Base-by-base conservation (phyloP, 2,113 vertebrate genomes). In the Bubo blakistoni region DNA sequence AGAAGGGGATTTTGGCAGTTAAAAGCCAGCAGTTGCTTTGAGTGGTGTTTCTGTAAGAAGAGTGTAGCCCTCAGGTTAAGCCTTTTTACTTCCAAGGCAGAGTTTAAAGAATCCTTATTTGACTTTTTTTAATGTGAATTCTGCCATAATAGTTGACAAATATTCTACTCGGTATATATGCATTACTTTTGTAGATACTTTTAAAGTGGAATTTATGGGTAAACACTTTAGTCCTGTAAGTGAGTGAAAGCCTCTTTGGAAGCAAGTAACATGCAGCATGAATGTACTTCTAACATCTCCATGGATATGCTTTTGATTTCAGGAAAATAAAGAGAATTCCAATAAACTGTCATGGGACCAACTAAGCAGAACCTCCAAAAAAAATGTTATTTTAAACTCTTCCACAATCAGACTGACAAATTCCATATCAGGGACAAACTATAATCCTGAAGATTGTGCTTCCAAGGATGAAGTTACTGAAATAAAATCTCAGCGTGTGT, bases 301-400 rank as follows among this genome's bases (percentile, higher is more conserved):
- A 13, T 66, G 76, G 21, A 73, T 32, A 34, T 91, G 21, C 24
- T 70, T 92, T 77, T 88, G 25, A 55, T 97, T 98, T 90, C 86
- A 98, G 98, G 98, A 97, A 89, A 95, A 98, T 88, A 98, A 98
- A 97, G 98, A 98, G 95, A 98, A 98, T 92, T 55, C 91, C 47
- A 55, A 63, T 66, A 61, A 93, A 70, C 30, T 66, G 42, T 66
- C 70, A 32, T 80, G 58, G 89, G 93, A 76, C 10, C 80, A 95
- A 69, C 84, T 86, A 88, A 76, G 82, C 6, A 11, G 36, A 54
- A 90, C 36, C 22, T 34, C 92, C 67, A 95, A 51, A 77, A 87
- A 94, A 86, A 86, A 81, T 22, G 22, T n/a, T 46, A 38, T 59
- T 88, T 71, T 90, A 70, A 86, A 82, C 59, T 61, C 87, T 61